Evolutionary conservation across 2,797 vertebrate species (phyloP).

Genomic region (Tachyglossus aculeatus): DNA sequence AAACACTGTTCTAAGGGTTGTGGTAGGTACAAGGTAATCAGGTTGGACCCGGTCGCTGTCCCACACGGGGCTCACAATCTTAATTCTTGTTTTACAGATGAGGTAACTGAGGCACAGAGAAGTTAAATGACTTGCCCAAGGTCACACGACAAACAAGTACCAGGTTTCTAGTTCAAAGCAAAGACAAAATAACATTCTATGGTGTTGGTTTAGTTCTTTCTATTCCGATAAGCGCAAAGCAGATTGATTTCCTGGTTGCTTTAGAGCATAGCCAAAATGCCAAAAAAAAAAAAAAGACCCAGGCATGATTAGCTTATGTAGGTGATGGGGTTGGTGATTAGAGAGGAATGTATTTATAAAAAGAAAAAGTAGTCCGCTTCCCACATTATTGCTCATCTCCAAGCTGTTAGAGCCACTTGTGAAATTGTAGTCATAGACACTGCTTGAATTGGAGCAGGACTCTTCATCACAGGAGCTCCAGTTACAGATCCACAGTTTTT

Average conservation of each 20-base stretch:
- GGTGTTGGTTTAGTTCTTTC: no score
- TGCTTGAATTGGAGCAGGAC: constrained; percentile 19
- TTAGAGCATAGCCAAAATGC: constrained; percentile 3
- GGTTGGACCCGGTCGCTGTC: no score
- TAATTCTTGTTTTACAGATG: no score
- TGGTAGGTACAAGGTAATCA: no score
- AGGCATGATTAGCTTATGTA: constrained; percentile 13
- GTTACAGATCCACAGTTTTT: not conserved
- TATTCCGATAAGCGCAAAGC: constrained; percentile 23
- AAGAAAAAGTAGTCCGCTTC: constrained; percentile 20
- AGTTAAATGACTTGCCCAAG: no score
- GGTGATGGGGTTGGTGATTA: no score
- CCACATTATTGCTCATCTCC: not conserved
- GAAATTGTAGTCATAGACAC: constrained; percentile 4
- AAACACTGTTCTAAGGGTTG: no score
- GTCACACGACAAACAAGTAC: no score
- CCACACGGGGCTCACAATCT: no score
- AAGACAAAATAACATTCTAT: no score
- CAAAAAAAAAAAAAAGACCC: not conserved
- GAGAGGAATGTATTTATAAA: constrained; percentile 10
- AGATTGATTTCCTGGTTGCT: constrained; percentile 41
- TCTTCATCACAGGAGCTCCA: not conserved
- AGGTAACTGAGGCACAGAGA: no score
- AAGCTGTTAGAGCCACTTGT: constrained; percentile 18
- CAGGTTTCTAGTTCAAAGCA: no score